Percentiles rank a stretch among this genome's conserved stretches.
Evolutionary conservation across 2,113 vertebrate genomes (phyloP).

Genomic region (Micronycteris hirsuta): DNA sequence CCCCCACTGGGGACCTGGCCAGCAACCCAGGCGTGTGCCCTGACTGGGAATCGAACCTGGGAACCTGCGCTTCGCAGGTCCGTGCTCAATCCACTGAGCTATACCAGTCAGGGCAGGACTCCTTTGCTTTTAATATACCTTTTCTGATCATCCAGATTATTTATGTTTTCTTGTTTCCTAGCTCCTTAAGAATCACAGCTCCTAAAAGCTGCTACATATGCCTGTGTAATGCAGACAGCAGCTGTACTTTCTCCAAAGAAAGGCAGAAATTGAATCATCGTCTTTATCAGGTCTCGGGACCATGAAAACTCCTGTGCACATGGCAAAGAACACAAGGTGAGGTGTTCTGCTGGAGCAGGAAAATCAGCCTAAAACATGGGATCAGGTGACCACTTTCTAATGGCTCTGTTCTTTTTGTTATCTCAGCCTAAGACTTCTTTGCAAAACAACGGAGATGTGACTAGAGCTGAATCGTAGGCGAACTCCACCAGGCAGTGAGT

Average conservation of each 20-base stretch:
- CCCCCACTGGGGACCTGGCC: too few species aligned
- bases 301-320: not conserved
- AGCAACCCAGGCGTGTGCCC: too few species aligned
- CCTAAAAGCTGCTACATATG: not conserved
- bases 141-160: not conserved
- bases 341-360: not conserved
- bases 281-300: not conserved
- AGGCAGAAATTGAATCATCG: not conserved
- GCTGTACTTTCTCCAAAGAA: not conserved
- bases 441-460: too few species aligned
- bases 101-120: too few species aligned
- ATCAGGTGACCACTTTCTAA: not conserved
- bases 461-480: not conserved
- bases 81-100: too few species aligned
- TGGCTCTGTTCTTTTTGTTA: not conserved
- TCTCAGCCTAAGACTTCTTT: not conserved
- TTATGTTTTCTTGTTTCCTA: not conserved
- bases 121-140: not conserved
- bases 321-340: not conserved
- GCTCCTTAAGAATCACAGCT: not conserved
- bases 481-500: not conserved
- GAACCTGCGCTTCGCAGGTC: too few species aligned
- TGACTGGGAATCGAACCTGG: too few species aligned
- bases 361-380: not conserved
- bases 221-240: not conserved